Evolutionary conservation across 2,113 vertebrate species (phyloP).

Genomic region (Condylura cristata): DNA sequence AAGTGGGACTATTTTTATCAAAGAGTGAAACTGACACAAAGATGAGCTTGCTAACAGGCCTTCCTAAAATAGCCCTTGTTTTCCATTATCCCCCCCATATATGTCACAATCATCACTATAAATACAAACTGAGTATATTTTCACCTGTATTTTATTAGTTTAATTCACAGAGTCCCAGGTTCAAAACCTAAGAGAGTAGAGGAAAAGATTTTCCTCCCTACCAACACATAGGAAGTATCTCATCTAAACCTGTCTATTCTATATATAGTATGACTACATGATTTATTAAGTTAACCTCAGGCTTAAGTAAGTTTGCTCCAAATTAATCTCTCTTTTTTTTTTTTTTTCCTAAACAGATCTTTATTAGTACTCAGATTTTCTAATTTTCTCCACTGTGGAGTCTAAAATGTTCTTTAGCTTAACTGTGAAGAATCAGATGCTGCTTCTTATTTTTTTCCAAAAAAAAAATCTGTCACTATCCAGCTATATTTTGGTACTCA

Average conservation of each 20-base stretch:
- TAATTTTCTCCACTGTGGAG: background rate
- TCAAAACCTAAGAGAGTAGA: background rate
- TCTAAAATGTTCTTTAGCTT: background rate
- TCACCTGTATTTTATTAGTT: background rate
- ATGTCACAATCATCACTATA: background rate
- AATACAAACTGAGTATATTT: background rate
- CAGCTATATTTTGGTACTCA: background rate
- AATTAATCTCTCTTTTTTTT: background rate
- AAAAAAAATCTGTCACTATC: background rate
- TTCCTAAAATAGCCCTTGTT: background rate
- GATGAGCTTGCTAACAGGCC: background rate
- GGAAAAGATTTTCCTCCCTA: background rate
- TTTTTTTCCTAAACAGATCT: background rate
- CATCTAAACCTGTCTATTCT: background rate
- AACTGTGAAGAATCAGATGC: background rate
- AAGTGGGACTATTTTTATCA: background rate
- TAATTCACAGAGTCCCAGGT: background rate
- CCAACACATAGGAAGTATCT: background rate
- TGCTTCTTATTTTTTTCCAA: slow-evolving; percentile 3
- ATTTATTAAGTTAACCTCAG: background rate
- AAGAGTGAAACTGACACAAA: background rate
- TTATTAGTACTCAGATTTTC: background rate
- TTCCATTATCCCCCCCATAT: background rate
- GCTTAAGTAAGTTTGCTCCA: slow-evolving; percentile 17
- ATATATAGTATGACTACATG: background rate